Evolutionary conservation across 2,113 vertebrate genomes (phyloP), one percentile per base, ranked within the genome.

Genomic region (Sitta europaea): DNA sequence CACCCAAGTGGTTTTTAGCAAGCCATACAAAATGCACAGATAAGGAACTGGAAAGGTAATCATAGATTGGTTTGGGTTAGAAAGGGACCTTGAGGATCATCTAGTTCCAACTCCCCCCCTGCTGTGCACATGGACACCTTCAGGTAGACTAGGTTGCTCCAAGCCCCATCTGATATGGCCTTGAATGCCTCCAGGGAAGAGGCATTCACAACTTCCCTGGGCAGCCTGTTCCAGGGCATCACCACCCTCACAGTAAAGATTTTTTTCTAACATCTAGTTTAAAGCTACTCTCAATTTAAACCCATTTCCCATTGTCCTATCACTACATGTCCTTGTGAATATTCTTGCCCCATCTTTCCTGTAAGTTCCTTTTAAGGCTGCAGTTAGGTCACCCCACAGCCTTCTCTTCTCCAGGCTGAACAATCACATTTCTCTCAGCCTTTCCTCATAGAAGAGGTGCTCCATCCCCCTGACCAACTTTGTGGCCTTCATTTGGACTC

Each of bases 341-440:
- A 50, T 33, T 72, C 58, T 42, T 65, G 33, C 27, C 12, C 12
- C 8, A 5, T 51, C 43, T 57, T 65, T 73, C 31, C 14, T 65
- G 6, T 36, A 65, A 72, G 27, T 57, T 72, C 19, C 14, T 6
- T 79, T 72, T 25, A 80, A 65, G 27, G 18, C 43, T 0, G 0
- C 66, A 42, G 3, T 33, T 72, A 33, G 12, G 31, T 57, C 18
- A 58, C 22, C 6, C 17, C 36, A 27, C 48, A 63, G 8, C 36
- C 36, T 50, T 72, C 21, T 42, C 29, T 62, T 48, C 18, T 71
- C 20, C 50, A 48, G 29, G 31, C 35, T 62, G 48, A 48, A 42
- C 22, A 71, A 31, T 71, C 42, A 36, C 27, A 35, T 9, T 35
- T 78, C 42, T 78, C 31, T 55, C 42, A 71, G 50, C 25, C 48